phyloP scores from a whole-genome alignment of 2,797 vertebrate species.

The Astyanax mexicanus region DNA sequence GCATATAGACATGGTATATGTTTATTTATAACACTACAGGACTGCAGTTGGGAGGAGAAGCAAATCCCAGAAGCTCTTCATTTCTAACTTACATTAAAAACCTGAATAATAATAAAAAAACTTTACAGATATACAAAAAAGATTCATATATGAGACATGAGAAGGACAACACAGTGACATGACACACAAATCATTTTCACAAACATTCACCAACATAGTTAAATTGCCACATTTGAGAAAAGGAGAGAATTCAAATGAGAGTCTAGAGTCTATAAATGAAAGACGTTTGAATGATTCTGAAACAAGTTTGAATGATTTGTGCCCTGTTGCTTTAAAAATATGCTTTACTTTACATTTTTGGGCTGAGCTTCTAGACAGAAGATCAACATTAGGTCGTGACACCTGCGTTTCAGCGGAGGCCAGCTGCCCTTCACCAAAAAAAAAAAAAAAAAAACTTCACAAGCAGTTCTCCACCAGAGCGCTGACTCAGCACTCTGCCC shows the following conservation, averaged over 20 bases:
- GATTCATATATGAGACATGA: slow-evolving; percentile 33
- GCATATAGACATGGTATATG: slow-evolving; percentile 14
- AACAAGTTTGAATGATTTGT: slow-evolving; percentile 53
- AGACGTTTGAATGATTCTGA: too few relatives aligned
- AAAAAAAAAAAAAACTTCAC: slow-evolving; percentile 49
- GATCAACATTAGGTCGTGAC: slow-evolving; percentile 41
- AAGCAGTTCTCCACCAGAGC: slow-evolving; percentile 36
- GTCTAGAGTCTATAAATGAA: too few relatives aligned
- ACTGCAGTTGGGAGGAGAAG: slow-evolving; percentile 14
- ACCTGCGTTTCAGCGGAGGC: slow-evolving; percentile 38
- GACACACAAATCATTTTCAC: slow-evolving; percentile 45
- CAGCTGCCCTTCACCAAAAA: slow-evolving; percentile 40
- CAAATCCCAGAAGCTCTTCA: slow-evolving; percentile 3
- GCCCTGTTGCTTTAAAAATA: slow-evolving; percentile 28
- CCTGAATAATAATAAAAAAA: slow-evolving; percentile 69
- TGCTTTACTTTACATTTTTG: slow-evolving; percentile 22
- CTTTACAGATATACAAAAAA: slow-evolving; percentile 59
- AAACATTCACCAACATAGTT: slow-evolving; percentile 52
- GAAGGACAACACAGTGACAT: slow-evolving; percentile 35
- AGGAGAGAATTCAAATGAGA: not conserved
- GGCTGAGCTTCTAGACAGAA: slow-evolving; percentile 19
- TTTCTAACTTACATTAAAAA: slow-evolving; percentile 56
- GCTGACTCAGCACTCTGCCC: slow-evolving; percentile 21
- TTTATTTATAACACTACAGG: slow-evolving; percentile 17
- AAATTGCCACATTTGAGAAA: slow-evolving; percentile 30